Evolutionary conservation across 2,113 vertebrate genomes (phyloP), one percentile per base, ranked within the genome.

Genomic region (Boulengeromyrus knoepffleri): DNA sequence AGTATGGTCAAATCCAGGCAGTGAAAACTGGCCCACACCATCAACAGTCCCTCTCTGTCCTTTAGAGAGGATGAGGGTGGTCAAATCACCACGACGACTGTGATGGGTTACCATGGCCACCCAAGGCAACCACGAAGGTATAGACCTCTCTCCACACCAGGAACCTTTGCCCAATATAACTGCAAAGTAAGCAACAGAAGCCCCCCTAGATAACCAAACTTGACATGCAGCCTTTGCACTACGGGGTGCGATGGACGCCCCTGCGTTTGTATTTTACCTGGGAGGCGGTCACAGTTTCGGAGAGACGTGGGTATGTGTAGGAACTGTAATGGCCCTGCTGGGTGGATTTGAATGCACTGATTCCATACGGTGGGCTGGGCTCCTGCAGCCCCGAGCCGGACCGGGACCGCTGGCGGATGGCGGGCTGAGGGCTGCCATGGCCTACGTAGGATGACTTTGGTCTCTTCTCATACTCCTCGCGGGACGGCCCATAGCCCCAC

Each of bases 371-470:
- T 92, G 97, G 92, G 92, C 96, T 96, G 0, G 98, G 98, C 93
- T 99, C 99, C 96, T 99, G 98, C 88, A 99, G 96, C 27, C 98
- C 98, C 0, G 99, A 99, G 47, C 99, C 99, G 0, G 99, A 99
- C 47, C 97, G 94, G 85, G 99, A 99, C 27, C 98, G 95, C 94
- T 99, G 99, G 88, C 99, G 95, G 94, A 99, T 98, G 7, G 97
- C 92, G 0, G 98, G 98, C 91, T 98, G 98, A 88, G 99, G 97
- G 92, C 98, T 99, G 0, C 96, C 97, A 52, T 97, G 97, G 56
- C 95, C 95, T 91, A 98, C 94, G 0, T 99, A 98, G 0, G 99
- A 99, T 0, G 98, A 99, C 93, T 99, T 99, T 0, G 99, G 98
- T 91, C 98, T 96, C 94, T 97, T 97, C 27, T 99, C 98, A 0